A percentile compares a stretch with the other conserved stretches of the same genome.
phyloP scores from a whole-genome alignment of 2,113 vertebrate species.

The Deroptyus accipitrinus region DNA sequence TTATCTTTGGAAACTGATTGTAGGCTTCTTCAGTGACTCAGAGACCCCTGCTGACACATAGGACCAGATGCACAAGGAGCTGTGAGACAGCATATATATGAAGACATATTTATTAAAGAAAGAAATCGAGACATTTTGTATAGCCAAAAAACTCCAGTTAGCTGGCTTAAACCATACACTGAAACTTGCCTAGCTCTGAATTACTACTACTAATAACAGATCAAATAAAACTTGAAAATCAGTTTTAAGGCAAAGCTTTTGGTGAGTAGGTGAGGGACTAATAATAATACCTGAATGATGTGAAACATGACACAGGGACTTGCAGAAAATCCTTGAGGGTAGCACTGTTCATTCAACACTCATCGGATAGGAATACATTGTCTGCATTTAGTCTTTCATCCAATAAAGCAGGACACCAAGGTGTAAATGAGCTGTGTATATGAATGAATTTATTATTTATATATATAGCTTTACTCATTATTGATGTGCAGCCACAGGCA shows the following conservation, averaged over 20 bases:
- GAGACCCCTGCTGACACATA: neutral
- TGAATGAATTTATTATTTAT: neutral
- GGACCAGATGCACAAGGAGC: neutral
- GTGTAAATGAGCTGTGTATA: neutral
- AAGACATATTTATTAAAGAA: slow-evolving; percentile 40
- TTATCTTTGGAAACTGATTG: neutral
- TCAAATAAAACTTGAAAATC: neutral
- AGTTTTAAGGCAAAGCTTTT: slow-evolving; percentile 30
- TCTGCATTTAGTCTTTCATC: neutral
- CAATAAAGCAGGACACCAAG: neutral
- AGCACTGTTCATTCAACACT: neutral
- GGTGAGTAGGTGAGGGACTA: neutral
- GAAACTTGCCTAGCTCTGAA: neutral
- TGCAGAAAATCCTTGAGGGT: neutral
- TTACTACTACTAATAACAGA: neutral
- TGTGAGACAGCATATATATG: neutral
- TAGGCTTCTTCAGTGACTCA: neutral
- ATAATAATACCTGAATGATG: neutral
- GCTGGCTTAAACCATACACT: neutral
- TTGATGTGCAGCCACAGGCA: neutral
- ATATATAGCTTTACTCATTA: neutral
- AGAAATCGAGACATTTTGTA: neutral
- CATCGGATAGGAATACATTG: neutral
- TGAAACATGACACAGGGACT: neutral
- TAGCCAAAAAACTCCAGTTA: neutral